Base-by-base conservation (phyloP, 2,888 invertebrate genomes). In the Acheta domesticus region DNA sequence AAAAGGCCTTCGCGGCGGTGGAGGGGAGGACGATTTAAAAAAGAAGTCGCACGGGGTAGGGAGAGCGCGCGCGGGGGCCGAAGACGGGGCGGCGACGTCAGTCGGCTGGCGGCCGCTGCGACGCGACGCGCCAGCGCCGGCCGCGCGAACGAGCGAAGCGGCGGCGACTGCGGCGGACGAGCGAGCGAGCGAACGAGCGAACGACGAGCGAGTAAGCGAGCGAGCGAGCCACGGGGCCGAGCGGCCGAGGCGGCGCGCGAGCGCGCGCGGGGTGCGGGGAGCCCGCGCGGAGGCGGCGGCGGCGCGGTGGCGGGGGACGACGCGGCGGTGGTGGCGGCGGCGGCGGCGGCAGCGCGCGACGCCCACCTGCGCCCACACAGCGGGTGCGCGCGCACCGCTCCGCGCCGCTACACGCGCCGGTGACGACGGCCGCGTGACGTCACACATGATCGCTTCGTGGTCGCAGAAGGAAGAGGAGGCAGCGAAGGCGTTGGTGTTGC, bases 401-500 rank as follows among this genome's bases (percentile, higher is more conserved):
- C 76, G 62, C 62, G 14, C 62, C 62, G 62, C 62, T 62, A 11
- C 62, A 62, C 62, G 62, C 48, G 76, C 48, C 48, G 76, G 12
- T 20, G 76, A 48, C 48, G 48, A 76, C 36, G 76, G 36, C 19
- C n/a, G 48, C 76, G 76, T 76, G 76, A 76, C 76, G 76, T 76
- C 76, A 76, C 76, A 21, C 48, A 76, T 48, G 48, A 21, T 48
- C 36, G n/a, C 36, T 21, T n/a, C 76, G 76, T 36, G 36, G 76
- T 48, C 48, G 76, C 76, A n/a, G 48, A 21, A 21, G 48, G 76
- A 48, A 21, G 48, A 48, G 75, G 75, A 75, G 62, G 62, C 62
- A 62, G 62, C 62, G 62, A 75, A 75, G 19, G 76, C 76, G 76
- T 76, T 76, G 76, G 76, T 76, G 76, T 48, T 20, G 75, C 75